phyloP scores from a whole-genome alignment of 2,113 vertebrate genomes.

The Sus scrofa region DNA sequence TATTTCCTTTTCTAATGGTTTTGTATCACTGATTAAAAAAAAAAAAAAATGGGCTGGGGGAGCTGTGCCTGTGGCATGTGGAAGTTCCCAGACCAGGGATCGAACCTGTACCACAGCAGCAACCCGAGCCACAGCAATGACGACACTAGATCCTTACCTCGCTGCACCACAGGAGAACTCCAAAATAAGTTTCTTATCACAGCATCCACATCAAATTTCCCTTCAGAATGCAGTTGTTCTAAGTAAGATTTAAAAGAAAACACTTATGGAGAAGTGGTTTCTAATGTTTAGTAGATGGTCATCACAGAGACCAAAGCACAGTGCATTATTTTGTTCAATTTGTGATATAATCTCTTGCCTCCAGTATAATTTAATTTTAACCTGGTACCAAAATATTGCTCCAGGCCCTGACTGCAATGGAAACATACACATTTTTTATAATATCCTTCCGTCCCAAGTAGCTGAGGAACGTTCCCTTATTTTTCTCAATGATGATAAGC shows the following conservation, averaged over 20 bases:
- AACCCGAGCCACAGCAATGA: too few species aligned
- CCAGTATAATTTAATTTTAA: slow-evolving; percentile 2
- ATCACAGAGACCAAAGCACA: not conserved
- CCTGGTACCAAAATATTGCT: slow-evolving; percentile 23
- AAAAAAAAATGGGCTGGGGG: too few species aligned
- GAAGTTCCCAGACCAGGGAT: too few species aligned
- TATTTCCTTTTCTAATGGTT: not conserved
- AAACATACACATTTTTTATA: slow-evolving; percentile 6
- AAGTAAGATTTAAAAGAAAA: not conserved
- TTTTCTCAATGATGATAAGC: not conserved
- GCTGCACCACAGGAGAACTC: too few species aligned
- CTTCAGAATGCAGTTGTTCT: not conserved
- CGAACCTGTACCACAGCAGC: too few species aligned
- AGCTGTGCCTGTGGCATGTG: too few species aligned
- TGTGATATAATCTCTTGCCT: slow-evolving; percentile 13
- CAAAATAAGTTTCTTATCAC: not conserved
- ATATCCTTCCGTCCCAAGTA: not conserved
- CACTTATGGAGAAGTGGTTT: not conserved
- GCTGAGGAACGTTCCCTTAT: not conserved
- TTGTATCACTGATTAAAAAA: not conserved
- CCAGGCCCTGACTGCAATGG: not conserved
- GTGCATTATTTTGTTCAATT: slow-evolving; percentile 35
- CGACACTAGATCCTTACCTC: too few species aligned
- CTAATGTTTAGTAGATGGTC: not conserved
- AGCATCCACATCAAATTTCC: fast-evolving